A percentile compares a stretch with the other conserved stretches of the same genome.
Evolutionary conservation across 2,797 vertebrate genomes (phyloP).

Genomic region (Lepilemur septentrionalis): DNA sequence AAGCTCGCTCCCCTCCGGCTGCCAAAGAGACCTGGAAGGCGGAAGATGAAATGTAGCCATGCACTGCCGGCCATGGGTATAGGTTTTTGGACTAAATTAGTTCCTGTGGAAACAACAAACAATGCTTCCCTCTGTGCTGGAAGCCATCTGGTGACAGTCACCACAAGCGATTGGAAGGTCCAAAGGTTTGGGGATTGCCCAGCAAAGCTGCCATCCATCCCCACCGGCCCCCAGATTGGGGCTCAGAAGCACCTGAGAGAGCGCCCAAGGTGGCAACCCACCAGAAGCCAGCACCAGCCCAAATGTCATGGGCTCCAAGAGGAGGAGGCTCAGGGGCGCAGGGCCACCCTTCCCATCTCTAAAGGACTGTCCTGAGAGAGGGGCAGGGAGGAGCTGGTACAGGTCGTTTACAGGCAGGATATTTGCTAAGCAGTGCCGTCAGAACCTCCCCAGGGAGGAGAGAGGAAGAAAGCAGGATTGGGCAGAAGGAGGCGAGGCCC

Average conservation of each 20-base stretch:
- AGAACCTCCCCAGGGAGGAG: not conserved
- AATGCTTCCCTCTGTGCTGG: not conserved
- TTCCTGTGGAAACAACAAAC: not conserved
- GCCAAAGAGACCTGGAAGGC: not conserved
- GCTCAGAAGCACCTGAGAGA: not conserved
- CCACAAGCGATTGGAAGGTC: fast-evolving
- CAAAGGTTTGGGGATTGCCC: not conserved
- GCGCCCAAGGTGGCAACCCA: fast-evolving
- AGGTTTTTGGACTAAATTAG: not conserved
- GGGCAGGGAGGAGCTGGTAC: too few species aligned
- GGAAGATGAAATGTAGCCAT: not conserved
- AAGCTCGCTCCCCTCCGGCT: not conserved
- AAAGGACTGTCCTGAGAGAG: not conserved
- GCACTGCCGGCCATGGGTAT: not conserved
- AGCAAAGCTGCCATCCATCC: not conserved
- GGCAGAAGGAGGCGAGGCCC: not conserved
- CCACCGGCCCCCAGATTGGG: not conserved
- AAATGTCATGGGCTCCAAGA: not conserved
- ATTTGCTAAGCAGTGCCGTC: not conserved
- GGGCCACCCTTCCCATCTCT: not conserved
- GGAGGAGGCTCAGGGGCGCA: fast-evolving
- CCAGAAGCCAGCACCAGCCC: not conserved
- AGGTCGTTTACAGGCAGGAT: not conserved
- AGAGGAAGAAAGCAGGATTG: not conserved
- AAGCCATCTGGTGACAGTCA: not conserved